These are phyloP conservation scores for Allobates femoralis DNA, from an alignment of 2,797 vertebrate species.

Conservation along the genomic window DNA sequence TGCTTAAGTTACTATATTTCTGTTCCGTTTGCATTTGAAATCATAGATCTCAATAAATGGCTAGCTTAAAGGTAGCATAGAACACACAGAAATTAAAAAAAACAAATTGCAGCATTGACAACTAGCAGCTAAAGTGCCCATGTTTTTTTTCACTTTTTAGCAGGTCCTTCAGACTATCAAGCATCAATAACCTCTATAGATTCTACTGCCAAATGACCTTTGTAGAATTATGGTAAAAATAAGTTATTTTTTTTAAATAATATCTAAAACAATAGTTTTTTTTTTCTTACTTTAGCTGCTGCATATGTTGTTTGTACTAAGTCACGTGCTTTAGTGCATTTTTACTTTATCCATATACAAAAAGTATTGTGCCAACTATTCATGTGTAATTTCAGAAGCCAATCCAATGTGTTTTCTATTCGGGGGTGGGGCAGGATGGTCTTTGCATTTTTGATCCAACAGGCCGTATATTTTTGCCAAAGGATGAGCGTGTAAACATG, in stretches of 20 bases:
- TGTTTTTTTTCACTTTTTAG: background rate
- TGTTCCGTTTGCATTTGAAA: background rate
- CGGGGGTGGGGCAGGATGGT: no score
- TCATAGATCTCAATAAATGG: no score
- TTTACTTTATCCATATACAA: background rate
- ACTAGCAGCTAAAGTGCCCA: background rate
- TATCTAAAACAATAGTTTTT: background rate
- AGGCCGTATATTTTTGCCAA: no score
- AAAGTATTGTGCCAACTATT: background rate
- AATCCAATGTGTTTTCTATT: background rate
- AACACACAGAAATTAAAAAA: background rate
- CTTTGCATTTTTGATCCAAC: background rate
- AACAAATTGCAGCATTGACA: background rate
- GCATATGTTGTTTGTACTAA: background rate
- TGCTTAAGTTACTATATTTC: background rate
- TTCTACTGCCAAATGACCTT: background rate
- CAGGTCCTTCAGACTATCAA: background rate
- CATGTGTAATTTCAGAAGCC: background rate
- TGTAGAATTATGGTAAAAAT: background rate
- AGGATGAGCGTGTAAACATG: no score
- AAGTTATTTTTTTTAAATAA: background rate
- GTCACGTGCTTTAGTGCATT: background rate
- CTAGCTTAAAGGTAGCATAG: background rate
- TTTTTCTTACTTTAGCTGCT: background rate
- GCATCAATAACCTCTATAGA: background rate